Evolutionary conservation across 2,888 invertebrate species (phyloP).

Genomic region (Digitonthophagus gazella): DNA sequence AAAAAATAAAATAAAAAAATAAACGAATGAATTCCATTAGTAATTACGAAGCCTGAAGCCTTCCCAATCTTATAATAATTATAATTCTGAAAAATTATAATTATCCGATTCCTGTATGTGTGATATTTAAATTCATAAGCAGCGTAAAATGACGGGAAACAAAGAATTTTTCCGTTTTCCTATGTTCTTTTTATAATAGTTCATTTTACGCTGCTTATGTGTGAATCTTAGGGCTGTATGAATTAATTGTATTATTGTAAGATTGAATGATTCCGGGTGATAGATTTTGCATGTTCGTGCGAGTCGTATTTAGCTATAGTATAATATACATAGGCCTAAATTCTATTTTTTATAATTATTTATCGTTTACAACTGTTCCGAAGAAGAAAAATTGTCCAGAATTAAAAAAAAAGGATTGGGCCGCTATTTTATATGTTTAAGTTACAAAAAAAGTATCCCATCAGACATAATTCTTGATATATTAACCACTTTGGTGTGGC

Average conservation of each 20-base stretch:
- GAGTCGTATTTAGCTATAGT: conserved; percentile 32
- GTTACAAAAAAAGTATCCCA: not conserved
- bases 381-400: not conserved
- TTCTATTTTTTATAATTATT: conserved; percentile 25
- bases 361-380: conserved; percentile 16
- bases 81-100: conserved; percentile 47
- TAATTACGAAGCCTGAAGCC: conserved; percentile 42
- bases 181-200: conserved; percentile 16
- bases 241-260: conserved; percentile 43
- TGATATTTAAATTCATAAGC: conserved; percentile 43
- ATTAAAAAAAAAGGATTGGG: not conserved
- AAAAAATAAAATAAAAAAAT: not conserved
- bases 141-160: conserved; percentile 31
- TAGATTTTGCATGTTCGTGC: conserved; percentile 31
- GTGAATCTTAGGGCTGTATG: conserved; percentile 49
- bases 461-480: not conserved
- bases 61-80: conserved; percentile 48
- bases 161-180: conserved; percentile 19
- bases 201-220: conserved; percentile 37
- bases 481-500: too few relatives aligned
- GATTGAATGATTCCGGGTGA: conserved; percentile 45
- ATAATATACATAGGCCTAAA: conserved; percentile 39
- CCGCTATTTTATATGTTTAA: not conserved
- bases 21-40: conserved; percentile 38
- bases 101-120: conserved; percentile 51